These are phyloP conservation scores for Sebastes oblongus DNA, from an alignment of 2,797 vertebrate genomes.

Conservation along the genomic window DNA sequence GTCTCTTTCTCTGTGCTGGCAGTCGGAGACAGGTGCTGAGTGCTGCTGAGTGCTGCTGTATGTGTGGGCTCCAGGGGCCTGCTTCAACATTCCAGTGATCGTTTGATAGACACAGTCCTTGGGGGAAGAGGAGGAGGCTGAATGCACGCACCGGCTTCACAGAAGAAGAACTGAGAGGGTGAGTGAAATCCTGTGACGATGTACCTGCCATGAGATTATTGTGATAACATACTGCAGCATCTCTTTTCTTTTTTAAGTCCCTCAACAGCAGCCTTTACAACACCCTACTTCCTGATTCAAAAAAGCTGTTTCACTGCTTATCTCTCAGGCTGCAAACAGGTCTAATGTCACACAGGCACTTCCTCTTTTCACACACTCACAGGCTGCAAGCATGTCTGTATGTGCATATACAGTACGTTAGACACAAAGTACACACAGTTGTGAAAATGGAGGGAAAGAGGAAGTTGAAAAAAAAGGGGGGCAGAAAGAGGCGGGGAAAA, in stretches of 20 bases:
- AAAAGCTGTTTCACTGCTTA: conserved; percentile 57
- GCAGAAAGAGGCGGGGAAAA: conserved; percentile 49
- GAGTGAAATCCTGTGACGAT: conserved; percentile 48
- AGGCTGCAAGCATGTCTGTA: neutral
- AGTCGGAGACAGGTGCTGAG: conserved; percentile 79
- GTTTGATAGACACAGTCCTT: conserved; percentile 71
- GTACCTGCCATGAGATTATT: conserved; percentile 23
- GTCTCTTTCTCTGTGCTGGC: conserved; percentile 65
- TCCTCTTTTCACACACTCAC: conserved; percentile 68
- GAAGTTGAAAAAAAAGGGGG: conserved; percentile 59
- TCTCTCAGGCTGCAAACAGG: conserved; percentile 56
- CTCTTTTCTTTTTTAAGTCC: conserved; percentile 21
- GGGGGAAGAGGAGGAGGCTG: conserved; percentile 18
- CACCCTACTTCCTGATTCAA: conserved; percentile 71
- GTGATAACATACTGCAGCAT: conserved; percentile 24
- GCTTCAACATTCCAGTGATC: conserved; percentile 72
- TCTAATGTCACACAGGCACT: conserved; percentile 58
- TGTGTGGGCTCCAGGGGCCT: conserved; percentile 74
- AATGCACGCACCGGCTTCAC: conserved; percentile 8
- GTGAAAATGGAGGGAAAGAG: conserved; percentile 64
- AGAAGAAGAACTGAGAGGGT: conserved; percentile 40
- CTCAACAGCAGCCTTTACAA: conserved; percentile 39
- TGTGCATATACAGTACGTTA: neutral
- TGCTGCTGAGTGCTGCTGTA: conserved; percentile 77
- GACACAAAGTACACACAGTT: conserved; percentile 30